Evolutionary conservation across 2,888 invertebrate genomes (phyloP), one percentile per base, ranked within the genome.

Genomic region (Dione juno): DNA sequence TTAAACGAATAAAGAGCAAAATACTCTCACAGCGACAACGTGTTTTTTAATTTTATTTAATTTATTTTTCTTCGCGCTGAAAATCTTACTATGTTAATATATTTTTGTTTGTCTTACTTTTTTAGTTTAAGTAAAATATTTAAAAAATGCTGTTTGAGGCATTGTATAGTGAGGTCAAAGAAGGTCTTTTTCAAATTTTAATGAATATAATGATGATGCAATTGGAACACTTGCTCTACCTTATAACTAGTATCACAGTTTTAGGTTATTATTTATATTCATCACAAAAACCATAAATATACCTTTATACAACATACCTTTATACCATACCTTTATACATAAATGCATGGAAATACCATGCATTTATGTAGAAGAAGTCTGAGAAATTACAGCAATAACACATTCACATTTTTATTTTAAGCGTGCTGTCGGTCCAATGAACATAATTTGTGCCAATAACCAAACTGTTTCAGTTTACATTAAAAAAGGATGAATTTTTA

Each of bases 1-100:
- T 61, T 61, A 28, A 61, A 45, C 35, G 43, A 61, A 45, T 43
- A 43, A 43, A 61, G 28, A 21, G 28, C 14, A 61, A 61, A 61
- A 28, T 35, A 45, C 37, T 37, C 35, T 43, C 45, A 45, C n/a
- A 28, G 21, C 28, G 61, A 28, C 28, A 45, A 28, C 43, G 45
- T 35, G 45, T 45, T 61, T 45, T 45, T 61, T 45, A 61, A 61
- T 28, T 61, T 61, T 61, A 61, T 61, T 61, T 28, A 5, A 28
- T 28, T 45, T 45, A 45, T 61, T 61, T 45, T 35, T 28, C 28
- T 35, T 28, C 28, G 45, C 45, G n/a, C 45, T 45, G n/a, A 61
- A 61, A 61, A 28, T 43, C 21, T 43, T 28, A 21, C 59, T 28
- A 11, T 14, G 28, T 61, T 28, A 16, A 43, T 41, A 41, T 21